Evolutionary conservation across 2,113 vertebrate genomes (phyloP).

Genomic region (Cathartes aura): DNA sequence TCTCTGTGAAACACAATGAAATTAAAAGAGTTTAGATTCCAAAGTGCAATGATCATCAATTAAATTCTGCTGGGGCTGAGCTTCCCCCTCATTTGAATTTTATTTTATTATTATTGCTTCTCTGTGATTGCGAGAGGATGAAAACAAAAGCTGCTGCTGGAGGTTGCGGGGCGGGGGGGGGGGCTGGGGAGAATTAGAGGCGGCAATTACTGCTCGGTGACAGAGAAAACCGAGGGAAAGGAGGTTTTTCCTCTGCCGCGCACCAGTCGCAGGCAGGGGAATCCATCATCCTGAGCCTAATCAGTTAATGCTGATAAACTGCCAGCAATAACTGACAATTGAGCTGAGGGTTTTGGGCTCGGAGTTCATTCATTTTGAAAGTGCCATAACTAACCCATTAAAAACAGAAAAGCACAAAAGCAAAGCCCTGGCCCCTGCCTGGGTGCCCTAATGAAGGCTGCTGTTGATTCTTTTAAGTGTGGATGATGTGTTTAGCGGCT

Average conservation of each 20-base stretch:
- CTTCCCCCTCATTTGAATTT: slow-evolving; percentile 73
- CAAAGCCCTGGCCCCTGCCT: slow-evolving; percentile 28
- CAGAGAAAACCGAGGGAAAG: background rate
- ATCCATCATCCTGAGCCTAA: slow-evolving; percentile 79
- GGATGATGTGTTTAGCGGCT: slow-evolving; percentile 39
- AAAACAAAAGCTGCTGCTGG: slow-evolving; percentile 3
- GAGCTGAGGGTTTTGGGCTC: slow-evolving; percentile 50
- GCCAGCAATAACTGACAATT: slow-evolving; percentile 82
- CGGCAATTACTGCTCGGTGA: slow-evolving; percentile 39
- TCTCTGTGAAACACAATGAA: slow-evolving; percentile 69
- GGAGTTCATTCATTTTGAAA: slow-evolving; percentile 76
- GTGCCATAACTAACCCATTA: slow-evolving; percentile 61
- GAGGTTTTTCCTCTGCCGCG: background rate
- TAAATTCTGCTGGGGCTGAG: slow-evolving; percentile 73
- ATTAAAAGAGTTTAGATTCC: slow-evolving; percentile 78
- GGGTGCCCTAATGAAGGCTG: slow-evolving; percentile 14
- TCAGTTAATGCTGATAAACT: slow-evolving; percentile 84
- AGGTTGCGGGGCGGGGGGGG: background rate
- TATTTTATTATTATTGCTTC: slow-evolving; percentile 64
- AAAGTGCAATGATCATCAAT: slow-evolving; percentile 78
- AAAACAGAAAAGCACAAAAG: background rate
- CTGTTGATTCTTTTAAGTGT: slow-evolving; percentile 34
- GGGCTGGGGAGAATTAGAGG: background rate
- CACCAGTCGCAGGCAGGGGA: slow-evolving; percentile 54
- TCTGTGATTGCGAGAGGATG: background rate